Base-by-base conservation (phyloP, 2,797 vertebrate species). In the Sylvilagus floridanus region DNA sequence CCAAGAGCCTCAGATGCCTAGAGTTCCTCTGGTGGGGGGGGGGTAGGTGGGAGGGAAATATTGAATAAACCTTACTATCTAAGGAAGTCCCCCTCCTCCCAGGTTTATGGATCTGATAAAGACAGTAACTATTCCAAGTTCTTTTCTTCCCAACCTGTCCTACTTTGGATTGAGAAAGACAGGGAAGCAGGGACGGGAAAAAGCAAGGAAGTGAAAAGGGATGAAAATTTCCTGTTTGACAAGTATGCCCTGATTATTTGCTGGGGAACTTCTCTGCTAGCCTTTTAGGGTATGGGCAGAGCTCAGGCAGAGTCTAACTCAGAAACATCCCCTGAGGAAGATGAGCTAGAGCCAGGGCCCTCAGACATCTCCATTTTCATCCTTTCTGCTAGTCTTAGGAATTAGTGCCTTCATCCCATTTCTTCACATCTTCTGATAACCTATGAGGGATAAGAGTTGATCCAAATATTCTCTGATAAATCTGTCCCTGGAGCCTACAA, bases 351-450 rank as follows among this genome's bases (percentile, higher is more conserved):
- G 98, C 98, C 98, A 98, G 98, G 99, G 96, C 98, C 99, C 93
- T 99, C 99, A 0, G 98, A 99, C 99, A 96, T 99, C 99, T 19
- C 99, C 99, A 69, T 99, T 99, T 0, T 99, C 99, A 0, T 98
- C 98, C 17, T 99, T 98, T 0, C 98, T 98, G 0, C 98, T 98
- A 98, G 0, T 98, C 98, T 0, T 9, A 42, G 54, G 52, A 22
- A 1, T 10, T 52, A 28, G 14, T 82, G 5, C 98, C 98, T 0
- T 98, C 96, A 6, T 98, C 98, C 0, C 99, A 98, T 0, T 99
- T 98, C 0, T 98, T 37, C 16, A 22, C 35, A 73, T 65, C 47
- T 19, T 98, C 98, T 0, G 98, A 97, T 1, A 97, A 47, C 98
- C 37, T 92, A 97, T 6, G 0, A 22, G 26, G 26, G 7, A 7